phyloP scores from a whole-genome alignment of 2,797 vertebrate species.

The Pempheris klunzingeri region DNA sequence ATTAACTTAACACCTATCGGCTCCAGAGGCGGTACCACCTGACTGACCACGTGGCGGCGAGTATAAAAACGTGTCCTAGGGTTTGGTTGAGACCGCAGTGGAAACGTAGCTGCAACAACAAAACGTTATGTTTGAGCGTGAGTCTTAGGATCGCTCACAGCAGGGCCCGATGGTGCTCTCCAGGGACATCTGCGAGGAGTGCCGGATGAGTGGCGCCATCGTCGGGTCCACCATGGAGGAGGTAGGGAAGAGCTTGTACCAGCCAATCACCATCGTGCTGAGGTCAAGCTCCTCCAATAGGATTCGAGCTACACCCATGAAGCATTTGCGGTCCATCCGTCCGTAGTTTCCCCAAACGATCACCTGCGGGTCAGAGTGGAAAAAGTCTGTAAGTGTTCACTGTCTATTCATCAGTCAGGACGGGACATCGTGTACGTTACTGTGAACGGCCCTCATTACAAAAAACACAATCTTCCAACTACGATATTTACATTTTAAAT shows the following conservation, averaged over 20 bases:
- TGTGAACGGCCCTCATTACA: too few relatives aligned
- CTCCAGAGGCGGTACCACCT: slow-evolving; percentile 14
- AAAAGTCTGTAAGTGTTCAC: too few relatives aligned
- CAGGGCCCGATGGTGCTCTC: slow-evolving; percentile 98
- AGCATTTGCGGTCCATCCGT: slow-evolving; percentile 98
- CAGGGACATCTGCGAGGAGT: slow-evolving; percentile 98
- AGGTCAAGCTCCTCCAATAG: slow-evolving; percentile 98
- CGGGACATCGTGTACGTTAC: too few relatives aligned
- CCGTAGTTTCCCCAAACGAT: slow-evolving; percentile 99
- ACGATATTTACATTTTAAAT: too few relatives aligned
- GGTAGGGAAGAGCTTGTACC: slow-evolving; percentile 99
- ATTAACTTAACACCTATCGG: too few relatives aligned
- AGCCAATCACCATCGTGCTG: slow-evolving; percentile 95
- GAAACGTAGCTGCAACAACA: slow-evolving; percentile 43
- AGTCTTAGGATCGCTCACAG: slow-evolving; percentile 94
- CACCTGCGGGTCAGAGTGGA: slow-evolving; percentile 83
- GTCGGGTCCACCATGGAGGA: slow-evolving; percentile 99
- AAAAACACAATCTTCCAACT: too few relatives aligned
- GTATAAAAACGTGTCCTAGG: slow-evolving; percentile 35
- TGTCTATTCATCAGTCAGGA: too few relatives aligned
- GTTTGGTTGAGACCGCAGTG: slow-evolving; percentile 31
- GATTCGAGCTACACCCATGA: slow-evolving; percentile 98
- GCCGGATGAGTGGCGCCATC: slow-evolving; percentile 94
- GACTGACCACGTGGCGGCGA: too few relatives aligned
- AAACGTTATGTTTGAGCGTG: not conserved